These are phyloP conservation scores for Barbus barbus DNA, from an alignment of 2,113 vertebrate species.

Conservation along the genomic window DNA sequence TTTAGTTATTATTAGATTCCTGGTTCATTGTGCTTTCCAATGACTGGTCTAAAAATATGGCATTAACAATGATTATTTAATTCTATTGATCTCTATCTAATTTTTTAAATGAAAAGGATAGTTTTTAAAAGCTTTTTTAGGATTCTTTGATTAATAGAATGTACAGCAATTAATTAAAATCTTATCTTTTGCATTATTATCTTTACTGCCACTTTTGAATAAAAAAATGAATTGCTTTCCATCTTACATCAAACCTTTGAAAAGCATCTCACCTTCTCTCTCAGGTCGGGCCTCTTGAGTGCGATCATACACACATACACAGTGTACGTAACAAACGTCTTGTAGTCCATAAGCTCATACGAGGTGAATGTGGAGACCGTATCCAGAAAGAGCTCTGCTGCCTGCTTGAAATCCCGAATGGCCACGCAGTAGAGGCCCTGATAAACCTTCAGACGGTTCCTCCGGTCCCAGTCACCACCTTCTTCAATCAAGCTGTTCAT, in stretches of 20 bases:
- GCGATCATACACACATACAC: constrained; percentile 99
- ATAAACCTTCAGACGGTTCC: constrained; percentile 97
- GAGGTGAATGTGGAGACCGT: constrained; percentile 98
- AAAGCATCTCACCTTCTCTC: constrained; percentile 91
- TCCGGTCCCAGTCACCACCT: constrained; percentile 97
- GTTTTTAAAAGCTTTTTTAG: too few relatives aligned
- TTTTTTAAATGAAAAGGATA: too few relatives aligned
- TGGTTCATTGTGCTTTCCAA: too few relatives aligned
- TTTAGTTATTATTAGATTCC: too few relatives aligned
- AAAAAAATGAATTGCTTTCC: too few relatives aligned
- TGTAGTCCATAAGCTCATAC: constrained; percentile 99
- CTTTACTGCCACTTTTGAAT: neutral
- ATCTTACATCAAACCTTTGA: too few relatives aligned
- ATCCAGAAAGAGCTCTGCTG: constrained; percentile 96
- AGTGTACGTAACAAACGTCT: constrained; percentile 96
- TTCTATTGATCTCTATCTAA: too few relatives aligned
- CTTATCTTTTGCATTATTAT: neutral
- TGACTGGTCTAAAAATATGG: too few relatives aligned
- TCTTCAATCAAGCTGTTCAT: constrained; percentile 90
- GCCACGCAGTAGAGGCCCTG: constrained; percentile 97
- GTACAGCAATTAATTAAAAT: too few relatives aligned
- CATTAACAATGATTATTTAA: too few relatives aligned
- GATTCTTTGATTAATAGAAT: neutral
- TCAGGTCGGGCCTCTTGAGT: constrained; percentile 92
- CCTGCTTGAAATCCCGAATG: constrained; percentile 96